Evolutionary conservation across 2,888 invertebrate genomes (phyloP), one percentile per base, ranked within the genome.

Genomic region (Ommatoiulus sabulosus): DNA sequence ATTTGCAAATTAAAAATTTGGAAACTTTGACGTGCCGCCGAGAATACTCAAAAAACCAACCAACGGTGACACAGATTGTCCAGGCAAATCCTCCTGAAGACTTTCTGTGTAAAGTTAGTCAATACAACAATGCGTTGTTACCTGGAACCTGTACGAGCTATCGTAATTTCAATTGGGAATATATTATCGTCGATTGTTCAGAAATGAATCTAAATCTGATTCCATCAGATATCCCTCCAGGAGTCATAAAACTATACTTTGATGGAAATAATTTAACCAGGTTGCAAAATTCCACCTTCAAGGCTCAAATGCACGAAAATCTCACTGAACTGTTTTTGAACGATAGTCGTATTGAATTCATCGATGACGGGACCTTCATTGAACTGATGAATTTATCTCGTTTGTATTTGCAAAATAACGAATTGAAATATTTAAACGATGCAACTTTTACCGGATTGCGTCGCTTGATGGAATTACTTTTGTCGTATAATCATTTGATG

Each of bases 401-500:
- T 35, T 84, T 88, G 46, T 8, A 88, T 20, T 35, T 88, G n/a
- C 0, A 88, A 43, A 43, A 84, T 48, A 88, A 88, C 10, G n/a
- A 44, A 84, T n/a, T 72, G 20, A 72, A 44, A 43, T 3, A 48
- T 52, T 57, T 87, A 35, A 63, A 12, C 80, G 84, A 44, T n/a
- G 2, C 43, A 1, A 44, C 63, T 4, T 88, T 88, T 35, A 24
- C 46, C 12, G 86, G 86, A 8, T 44, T 86, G 0, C 10, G 7
- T 43, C 35, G 57, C 4, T 43, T 88, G 63, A 24, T 43, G 6
- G 35, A 20, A 2, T 72, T 88, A 12, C 10, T 35, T 44, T 44
- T 88, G 24, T 86, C 86, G 1, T 52, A 12, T 24, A 88, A 88
- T 84, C 35, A 57, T 20, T 43, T 88, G 17, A 52, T 3, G 17